Base-by-base conservation (phyloP, 30 jellyfish, hydroid and myxozoan genomes). In the Pseudorhiza aurosa region DNA sequence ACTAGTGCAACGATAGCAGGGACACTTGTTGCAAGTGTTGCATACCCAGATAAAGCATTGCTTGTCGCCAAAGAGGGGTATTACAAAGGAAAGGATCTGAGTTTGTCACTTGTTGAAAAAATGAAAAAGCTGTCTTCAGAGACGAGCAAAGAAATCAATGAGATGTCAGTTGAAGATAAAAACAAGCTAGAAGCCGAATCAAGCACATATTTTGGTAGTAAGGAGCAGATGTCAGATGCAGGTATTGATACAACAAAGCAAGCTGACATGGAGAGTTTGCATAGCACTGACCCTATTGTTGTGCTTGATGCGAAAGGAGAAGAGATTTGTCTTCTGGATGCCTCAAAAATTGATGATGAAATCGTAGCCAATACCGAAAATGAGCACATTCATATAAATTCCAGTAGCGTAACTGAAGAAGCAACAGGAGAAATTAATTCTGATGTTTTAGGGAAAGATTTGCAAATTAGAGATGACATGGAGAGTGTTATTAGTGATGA, bases 1-100 rank as follows among this genome's bases (percentile, higher is more conserved):
- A 25, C 81, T 2, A 47, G 67, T 51, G 92, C 85, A 37, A 46
- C 85, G 1, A 50, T 56, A 46, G 72, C 79, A 15, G 85, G 85
- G 12, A 42, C 79, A 7, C 59, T 57, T 24, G 92, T 58, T 21
- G 92, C 92, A 29, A 64, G 83, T 7, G 78, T 81, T 68, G 77
- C 85, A 24, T 81, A 81, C 62, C 92, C 92, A 6, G 56, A 81
- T 26, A 65, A 53, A 24, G 84, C 92, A 12, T 6, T 45, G 1
- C 17, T 51, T 8, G 31, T 40, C 10, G 62, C 85, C 17, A 70
- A 43, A 11, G 29, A 36, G 10, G 75, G 57, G 4, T 81, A 62
- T 27, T 44, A 36, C 18, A 65, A 46, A n/a, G 58, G 74, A 36
- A 68, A 22, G 72, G 85, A 39, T 31, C 45, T 36, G 21, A 57